phyloP scores from a whole-genome alignment of 2,888 invertebrate species.

The Pseudolycoriella hygida region DNA sequence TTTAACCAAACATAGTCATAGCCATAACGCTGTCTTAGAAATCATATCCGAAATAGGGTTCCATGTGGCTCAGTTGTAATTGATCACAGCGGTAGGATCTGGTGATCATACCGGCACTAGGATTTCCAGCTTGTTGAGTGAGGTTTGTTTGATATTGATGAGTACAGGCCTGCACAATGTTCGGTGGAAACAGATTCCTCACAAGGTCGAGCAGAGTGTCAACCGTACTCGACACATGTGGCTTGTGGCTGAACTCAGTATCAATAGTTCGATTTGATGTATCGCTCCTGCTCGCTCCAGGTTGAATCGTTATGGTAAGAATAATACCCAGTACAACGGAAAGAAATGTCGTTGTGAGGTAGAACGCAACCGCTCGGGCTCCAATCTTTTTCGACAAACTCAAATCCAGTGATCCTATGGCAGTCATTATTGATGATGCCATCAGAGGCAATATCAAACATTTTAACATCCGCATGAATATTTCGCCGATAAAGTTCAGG shows the following conservation, averaged over 20 bases:
- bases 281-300: constrained; percentile 29
- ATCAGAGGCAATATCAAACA: constrained; percentile 56
- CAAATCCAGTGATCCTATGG: constrained; percentile 50
- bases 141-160: constrained; percentile 32
- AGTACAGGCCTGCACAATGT: constrained; percentile 65
- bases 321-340: constrained; percentile 56
- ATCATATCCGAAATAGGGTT: too few relatives aligned
- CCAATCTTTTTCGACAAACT: constrained; percentile 49
- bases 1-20: too few relatives aligned
- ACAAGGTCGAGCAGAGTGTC: constrained; percentile 55
- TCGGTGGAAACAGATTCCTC: constrained; percentile 72
- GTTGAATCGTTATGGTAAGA: constrained; percentile 44
- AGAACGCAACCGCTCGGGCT: constrained; percentile 45
- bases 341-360: constrained; percentile 45
- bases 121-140: constrained; percentile 14
- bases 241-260: constrained; percentile 21
- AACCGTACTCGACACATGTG: constrained; percentile 30
- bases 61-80: too few relatives aligned
- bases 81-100: too few relatives aligned
- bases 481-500: constrained; percentile 47
- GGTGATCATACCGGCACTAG: constrained; percentile 16
- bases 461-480: constrained; percentile 57
- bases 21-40: too few relatives aligned
- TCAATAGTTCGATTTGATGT: constrained; percentile 10
- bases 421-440: constrained; percentile 46